phyloP scores from a whole-genome alignment of 2,113 vertebrate species.

The Perognathus longimembris region DNA sequence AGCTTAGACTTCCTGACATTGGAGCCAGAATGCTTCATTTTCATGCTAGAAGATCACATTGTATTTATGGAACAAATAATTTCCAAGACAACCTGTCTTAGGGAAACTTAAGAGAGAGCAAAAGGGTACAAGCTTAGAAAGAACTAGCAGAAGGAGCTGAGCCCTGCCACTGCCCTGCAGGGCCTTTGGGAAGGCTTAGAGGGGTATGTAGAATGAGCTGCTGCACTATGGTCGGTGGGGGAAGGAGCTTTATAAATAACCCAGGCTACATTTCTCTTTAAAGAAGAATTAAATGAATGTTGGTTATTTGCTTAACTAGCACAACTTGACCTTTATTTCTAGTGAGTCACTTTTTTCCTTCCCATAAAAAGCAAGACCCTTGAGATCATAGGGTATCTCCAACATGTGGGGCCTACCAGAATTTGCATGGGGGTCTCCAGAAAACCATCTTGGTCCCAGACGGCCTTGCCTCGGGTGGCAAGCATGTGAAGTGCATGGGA shows the following conservation, averaged over 20 bases:
- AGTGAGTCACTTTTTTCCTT: neutral
- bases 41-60: too few relatives aligned
- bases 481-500: conserved; percentile 88
- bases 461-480: conserved; percentile 84
- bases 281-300: conserved; percentile 56
- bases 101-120: neutral
- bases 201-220: neutral
- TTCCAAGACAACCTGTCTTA: neutral
- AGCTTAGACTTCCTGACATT: neutral
- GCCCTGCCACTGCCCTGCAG: neutral
- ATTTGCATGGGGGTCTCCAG: conserved; percentile 77
- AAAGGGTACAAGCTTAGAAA: neutral
- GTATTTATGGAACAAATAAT: neutral
- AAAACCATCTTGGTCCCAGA: conserved; percentile 86
- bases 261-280: neutral
- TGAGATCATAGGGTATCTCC: conserved; percentile 41
- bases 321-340: conserved; percentile 64
- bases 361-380: conserved; percentile 30
- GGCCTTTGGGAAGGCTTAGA: neutral
- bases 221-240: neutral
- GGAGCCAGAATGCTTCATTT: neutral
- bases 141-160: neutral
- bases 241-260: conserved; percentile 46
- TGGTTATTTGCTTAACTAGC: conserved; percentile 67
- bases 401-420: conserved; percentile 73